A percentile compares a stretch with the other conserved stretches of the same genome.
phyloP scores from a whole-genome alignment of 2,888 invertebrate genomes.

The Dascillus cervinus region DNA sequence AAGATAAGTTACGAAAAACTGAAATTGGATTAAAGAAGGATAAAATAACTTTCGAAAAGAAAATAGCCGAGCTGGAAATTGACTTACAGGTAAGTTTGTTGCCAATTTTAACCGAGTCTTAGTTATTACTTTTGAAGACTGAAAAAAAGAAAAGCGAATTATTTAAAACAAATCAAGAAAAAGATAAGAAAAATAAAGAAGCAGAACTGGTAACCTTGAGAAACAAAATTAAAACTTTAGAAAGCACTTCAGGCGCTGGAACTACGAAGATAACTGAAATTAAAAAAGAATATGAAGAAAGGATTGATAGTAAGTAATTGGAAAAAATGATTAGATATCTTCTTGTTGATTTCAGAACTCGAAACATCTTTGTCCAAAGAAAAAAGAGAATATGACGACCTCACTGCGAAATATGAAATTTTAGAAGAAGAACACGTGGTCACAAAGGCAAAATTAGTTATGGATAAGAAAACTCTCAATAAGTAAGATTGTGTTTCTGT shows the following conservation, averaged over 20 bases:
- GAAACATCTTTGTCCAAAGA: slow-evolving; percentile 60
- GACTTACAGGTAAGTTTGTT: slow-evolving; percentile 30
- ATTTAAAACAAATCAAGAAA: slow-evolving; percentile 59
- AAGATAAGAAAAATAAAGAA: slow-evolving; percentile 70
- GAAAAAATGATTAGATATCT: slow-evolving; percentile 11
- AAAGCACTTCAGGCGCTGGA: slow-evolving; percentile 53
- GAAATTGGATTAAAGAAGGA: slow-evolving; percentile 56
- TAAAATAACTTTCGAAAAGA: slow-evolving; percentile 56
- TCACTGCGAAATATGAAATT: slow-evolving; percentile 75
- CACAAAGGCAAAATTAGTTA: slow-evolving; percentile 71
- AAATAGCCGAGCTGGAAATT: slow-evolving; percentile 37
- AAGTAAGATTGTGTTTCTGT: slow-evolving; percentile 42
- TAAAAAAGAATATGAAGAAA: slow-evolving; percentile 59
- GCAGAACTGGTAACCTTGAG: slow-evolving; percentile 68
- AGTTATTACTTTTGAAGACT: slow-evolving; percentile 39
- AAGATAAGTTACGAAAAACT: slow-evolving; percentile 52
- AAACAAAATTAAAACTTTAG: slow-evolving; percentile 60
- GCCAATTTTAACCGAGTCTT: slow-evolving; percentile 3
- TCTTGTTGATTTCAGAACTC: slow-evolving; percentile 47
- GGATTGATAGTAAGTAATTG: slow-evolving; percentile 57
- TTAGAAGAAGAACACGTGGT: slow-evolving; percentile 79
- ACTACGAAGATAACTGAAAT: slow-evolving; percentile 59
- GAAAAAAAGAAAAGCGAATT: slow-evolving; percentile 62
- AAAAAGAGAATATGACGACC: slow-evolving; percentile 67
- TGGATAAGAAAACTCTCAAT: slow-evolving; percentile 73